Conservation (phyloP, 2,888 invertebrate genomes). For the Cephonodes hylas region DNA sequence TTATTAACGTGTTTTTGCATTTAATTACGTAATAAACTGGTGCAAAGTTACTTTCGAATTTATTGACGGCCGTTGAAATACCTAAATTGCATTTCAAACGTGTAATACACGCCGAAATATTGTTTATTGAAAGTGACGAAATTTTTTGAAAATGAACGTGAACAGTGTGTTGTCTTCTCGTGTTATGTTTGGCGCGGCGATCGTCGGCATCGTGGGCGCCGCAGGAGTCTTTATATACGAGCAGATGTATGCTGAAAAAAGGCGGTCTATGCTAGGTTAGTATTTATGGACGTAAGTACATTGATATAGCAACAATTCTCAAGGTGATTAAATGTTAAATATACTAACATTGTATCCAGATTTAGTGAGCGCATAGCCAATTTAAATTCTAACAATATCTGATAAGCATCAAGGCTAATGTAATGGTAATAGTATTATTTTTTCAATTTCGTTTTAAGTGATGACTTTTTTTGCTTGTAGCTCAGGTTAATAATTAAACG, state of each 20-base stretch:
- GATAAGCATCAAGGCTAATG: no score
- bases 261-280: conserved; percentile 71
- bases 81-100: neutral
- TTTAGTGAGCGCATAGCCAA: no score
- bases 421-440: no score
- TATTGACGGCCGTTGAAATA: neutral
- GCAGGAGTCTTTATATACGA: conserved; percentile 76
- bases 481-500: no score
- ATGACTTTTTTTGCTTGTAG: no score
- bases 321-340: neutral
- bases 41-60: neutral
- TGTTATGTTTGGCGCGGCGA: conserved; percentile 69
- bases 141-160: conserved; percentile 24
- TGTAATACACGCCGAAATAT: neutral
- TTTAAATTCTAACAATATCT: no score
- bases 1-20: neutral
- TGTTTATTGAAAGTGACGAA: neutral
- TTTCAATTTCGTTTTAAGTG: no score
- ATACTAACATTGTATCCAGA: neutral
- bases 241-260: conserved; percentile 72
- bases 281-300: conserved; percentile 12
- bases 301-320: neutral
- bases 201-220: conserved; percentile 74
- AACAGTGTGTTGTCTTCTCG: conserved; percentile 53
- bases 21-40: conserved; percentile 1